Conservation (phyloP, 92 coral and sea anemone genomes). For the Pocillopora grandis region DNA sequence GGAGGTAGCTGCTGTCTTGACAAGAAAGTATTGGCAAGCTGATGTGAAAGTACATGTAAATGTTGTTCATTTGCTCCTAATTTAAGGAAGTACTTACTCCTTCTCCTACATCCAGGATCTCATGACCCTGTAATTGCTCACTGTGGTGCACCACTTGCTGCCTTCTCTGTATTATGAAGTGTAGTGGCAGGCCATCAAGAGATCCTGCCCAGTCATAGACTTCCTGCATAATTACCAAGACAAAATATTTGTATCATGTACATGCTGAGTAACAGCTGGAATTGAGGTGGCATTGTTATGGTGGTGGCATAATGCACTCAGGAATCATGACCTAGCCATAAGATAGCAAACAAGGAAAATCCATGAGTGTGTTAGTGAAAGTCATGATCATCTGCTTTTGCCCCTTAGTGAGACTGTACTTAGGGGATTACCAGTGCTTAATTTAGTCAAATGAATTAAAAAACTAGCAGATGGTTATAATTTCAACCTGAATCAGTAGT, state of each 20-base stretch:
- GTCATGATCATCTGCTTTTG: too few species aligned
- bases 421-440: too few species aligned
- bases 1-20: background rate
- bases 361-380: too few species aligned
- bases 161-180: background rate
- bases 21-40: background rate
- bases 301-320: background rate
- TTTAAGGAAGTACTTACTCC: background rate
- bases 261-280: background rate
- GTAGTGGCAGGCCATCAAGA: background rate
- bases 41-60: background rate
- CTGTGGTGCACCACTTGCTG: background rate
- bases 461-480: too few species aligned
- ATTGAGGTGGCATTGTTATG: background rate
- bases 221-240: background rate
- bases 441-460: too few species aligned
- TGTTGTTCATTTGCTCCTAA: background rate
- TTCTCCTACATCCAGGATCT: background rate
- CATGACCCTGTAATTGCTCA: background rate
- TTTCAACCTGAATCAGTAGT: too few species aligned
- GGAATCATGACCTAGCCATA: background rate
- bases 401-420: too few species aligned
- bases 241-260: background rate
- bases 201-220: conserved; percentile 13
- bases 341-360: background rate